phyloP scores from a whole-genome alignment of 2,797 vertebrate genomes.

The Denticeps clupeoides region DNA sequence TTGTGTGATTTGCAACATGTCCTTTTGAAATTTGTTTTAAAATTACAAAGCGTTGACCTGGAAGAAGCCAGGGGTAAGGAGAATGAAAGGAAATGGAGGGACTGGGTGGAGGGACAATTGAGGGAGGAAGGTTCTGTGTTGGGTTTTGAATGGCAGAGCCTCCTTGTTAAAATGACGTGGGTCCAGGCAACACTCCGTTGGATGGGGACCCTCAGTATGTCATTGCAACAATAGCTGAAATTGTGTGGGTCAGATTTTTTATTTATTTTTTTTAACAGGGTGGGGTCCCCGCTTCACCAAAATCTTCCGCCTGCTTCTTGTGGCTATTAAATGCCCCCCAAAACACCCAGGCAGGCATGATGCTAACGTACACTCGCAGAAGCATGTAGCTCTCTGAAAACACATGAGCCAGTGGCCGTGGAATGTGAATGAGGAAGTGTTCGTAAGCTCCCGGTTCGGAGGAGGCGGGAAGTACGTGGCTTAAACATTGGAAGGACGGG shows the following conservation, averaged over 20 bases:
- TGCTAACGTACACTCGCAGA: too few relatives aligned
- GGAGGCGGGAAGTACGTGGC: not conserved
- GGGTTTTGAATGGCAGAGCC: not conserved
- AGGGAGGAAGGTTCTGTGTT: not conserved
- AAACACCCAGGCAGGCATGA: too few relatives aligned
- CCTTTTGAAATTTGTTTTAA: constrained; percentile 2
- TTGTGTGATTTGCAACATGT: not conserved
- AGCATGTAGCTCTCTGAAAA: too few relatives aligned
- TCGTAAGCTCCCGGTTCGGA: not conserved
- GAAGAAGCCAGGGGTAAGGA: constrained; percentile 6
- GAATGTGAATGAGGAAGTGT: constrained; percentile 2
- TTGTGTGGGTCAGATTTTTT: too few relatives aligned
- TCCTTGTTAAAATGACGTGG: too few relatives aligned
- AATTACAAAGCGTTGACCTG: constrained; percentile 9
- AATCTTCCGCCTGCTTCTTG: too few relatives aligned
- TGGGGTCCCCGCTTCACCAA: too few relatives aligned
- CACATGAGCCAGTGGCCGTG: not conserved
- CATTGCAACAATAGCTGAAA: too few relatives aligned
- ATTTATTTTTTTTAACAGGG: too few relatives aligned
- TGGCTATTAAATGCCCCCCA: too few relatives aligned
- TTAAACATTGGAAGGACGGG: not conserved
- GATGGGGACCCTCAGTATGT: too few relatives aligned
- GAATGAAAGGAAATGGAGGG: not conserved
- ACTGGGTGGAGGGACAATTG: not conserved
- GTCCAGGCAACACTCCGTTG: too few relatives aligned